Conservation (phyloP, 2,113 vertebrate genomes). For the Cephalopholis sonnerati region DNA sequence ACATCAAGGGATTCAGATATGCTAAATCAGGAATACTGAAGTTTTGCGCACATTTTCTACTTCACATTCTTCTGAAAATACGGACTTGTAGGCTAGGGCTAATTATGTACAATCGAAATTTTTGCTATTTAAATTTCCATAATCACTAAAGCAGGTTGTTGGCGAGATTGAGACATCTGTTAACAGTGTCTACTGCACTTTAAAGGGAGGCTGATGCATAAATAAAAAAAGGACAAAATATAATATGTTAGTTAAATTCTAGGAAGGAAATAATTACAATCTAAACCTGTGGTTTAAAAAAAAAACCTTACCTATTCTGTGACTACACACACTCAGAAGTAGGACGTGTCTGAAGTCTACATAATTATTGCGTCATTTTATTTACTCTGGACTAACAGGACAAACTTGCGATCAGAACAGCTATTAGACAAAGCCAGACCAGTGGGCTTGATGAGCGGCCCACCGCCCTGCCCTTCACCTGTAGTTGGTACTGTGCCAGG, state of each 20-base stretch:
- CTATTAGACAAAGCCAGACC: constrained; percentile 42
- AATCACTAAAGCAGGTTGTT: background rate
- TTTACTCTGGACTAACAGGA: background rate
- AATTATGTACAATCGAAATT: background rate
- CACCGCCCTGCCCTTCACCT: background rate
- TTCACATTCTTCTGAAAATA: background rate
- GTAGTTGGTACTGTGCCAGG: background rate
- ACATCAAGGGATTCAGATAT: background rate
- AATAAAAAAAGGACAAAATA: background rate
- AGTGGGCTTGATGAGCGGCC: rapidly evolving
- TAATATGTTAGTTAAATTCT: background rate
- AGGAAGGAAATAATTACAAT: background rate
- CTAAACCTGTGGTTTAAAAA: no score
- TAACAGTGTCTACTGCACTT: background rate
- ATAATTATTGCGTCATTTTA: no score
- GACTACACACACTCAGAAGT: background rate
- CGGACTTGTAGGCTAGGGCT: background rate
- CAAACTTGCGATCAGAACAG: constrained; percentile 29
- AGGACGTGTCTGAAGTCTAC: background rate
- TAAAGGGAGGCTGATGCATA: background rate
- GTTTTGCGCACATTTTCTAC: background rate
- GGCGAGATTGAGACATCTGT: background rate
- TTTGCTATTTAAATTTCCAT: background rate
- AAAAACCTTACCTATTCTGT: background rate
- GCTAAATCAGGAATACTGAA: background rate